Conservation (phyloP, 2,888 invertebrate species). For the Xanthorhoe designata region DNA sequence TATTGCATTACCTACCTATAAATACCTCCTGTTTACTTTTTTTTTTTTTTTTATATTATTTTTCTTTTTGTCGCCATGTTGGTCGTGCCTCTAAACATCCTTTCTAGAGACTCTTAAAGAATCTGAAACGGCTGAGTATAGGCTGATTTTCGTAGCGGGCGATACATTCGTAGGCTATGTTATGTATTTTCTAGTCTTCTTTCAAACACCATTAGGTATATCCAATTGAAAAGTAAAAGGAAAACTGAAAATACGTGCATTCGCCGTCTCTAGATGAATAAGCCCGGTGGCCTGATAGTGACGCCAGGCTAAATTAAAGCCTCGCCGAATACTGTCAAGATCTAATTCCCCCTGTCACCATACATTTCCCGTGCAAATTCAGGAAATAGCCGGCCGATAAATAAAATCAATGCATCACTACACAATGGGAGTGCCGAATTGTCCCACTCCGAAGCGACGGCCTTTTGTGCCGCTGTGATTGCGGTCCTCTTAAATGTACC, state of each 20-base stretch:
- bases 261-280: not conserved
- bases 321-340: constrained; percentile 19
- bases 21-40: no score
- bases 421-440: constrained; percentile 53
- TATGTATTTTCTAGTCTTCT: no score
- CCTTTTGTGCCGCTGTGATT: constrained; percentile 45
- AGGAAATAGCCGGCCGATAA: constrained; percentile 51
- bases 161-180: no score
- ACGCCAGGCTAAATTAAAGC: constrained; percentile 24
- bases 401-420: constrained; percentile 53
- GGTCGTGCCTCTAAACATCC: no score
- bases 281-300: not conserved
- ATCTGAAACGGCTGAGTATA: no score
- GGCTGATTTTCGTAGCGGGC: no score
- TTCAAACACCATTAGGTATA: no score
- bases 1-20: no score
- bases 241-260: not conserved
- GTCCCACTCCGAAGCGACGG: constrained; percentile 56
- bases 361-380: constrained; percentile 38
- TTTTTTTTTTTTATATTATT: no score
- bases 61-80: no score
- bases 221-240: no score
- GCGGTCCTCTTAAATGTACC: constrained; percentile 27
- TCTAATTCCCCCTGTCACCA: constrained; percentile 34
- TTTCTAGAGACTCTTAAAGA: no score